Percentiles rank a stretch among this genome's conserved stretches.
These are phyloP conservation scores for Drosophila glabriapex DNA, from an alignment of 2,888 invertebrate species.

Conservation along the genomic window DNA sequence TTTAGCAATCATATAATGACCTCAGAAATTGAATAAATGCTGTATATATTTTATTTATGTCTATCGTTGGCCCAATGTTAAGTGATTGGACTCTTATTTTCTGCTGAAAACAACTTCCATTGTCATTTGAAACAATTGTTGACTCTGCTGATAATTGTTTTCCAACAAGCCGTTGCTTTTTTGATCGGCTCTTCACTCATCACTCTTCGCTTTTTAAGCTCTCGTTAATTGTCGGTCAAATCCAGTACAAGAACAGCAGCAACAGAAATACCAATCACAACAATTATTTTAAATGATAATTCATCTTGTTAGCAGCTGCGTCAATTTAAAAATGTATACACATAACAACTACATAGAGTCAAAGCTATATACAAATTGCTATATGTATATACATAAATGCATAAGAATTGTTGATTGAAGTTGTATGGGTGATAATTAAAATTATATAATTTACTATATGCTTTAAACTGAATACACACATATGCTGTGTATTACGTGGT, in stretches of 20 bases:
- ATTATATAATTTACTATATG: constrained; percentile 24
- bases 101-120: constrained; percentile 6
- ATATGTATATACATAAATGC: constrained; percentile 2
- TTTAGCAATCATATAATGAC: not conserved
- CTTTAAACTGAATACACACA: constrained; percentile 23
- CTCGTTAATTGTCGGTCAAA: constrained; percentile 36
- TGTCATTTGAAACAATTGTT: constrained; percentile 34
- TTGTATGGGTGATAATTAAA: constrained; percentile 49
- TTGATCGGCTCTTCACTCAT: constrained; percentile 2
- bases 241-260: constrained; percentile 7
- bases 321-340: not conserved
- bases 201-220: not conserved
- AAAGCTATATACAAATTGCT: constrained; percentile 7
- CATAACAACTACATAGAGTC: not conserved
- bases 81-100: constrained; percentile 4
- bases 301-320: constrained; percentile 8
- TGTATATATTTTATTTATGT: not conserved
- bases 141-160: constrained; percentile 29
- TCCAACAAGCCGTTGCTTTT: constrained; percentile 1
- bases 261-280: not conserved
- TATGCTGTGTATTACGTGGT: constrained; percentile 4
- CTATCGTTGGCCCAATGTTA: constrained; percentile 7
- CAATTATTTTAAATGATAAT: constrained; percentile 24
- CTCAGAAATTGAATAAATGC: constrained; percentile 9
- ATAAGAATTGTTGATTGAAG: constrained; percentile 10